These are phyloP conservation scores for Phoebastria nigripes DNA, from an alignment of 2,797 vertebrate species.

Conservation along the genomic window DNA sequence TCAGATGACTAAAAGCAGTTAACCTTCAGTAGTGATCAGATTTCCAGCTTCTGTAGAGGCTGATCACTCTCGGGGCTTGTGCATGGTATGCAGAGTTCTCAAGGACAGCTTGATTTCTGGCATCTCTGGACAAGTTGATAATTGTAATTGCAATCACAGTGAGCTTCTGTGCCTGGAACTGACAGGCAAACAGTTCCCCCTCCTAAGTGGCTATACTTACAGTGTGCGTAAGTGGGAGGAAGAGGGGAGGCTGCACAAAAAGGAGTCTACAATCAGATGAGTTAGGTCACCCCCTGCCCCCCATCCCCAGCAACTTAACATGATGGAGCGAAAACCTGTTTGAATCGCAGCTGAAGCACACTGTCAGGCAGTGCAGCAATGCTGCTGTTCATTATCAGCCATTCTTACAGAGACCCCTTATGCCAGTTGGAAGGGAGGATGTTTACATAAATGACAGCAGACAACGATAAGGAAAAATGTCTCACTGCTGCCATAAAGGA, in stretches of 20 bases:
- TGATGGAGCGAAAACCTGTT: background rate
- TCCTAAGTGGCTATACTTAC: background rate
- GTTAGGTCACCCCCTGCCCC: background rate
- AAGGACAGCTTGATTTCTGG: conserved; percentile 27
- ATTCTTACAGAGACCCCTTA: background rate
- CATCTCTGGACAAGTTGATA: conserved; percentile 25
- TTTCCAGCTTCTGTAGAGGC: background rate
- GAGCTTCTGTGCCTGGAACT: background rate
- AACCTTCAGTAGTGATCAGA: conserved; percentile 23
- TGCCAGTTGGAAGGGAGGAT: background rate
- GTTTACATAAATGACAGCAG: background rate
- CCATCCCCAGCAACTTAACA: background rate
- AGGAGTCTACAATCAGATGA: background rate
- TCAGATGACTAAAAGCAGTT: background rate
- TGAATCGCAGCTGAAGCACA: background rate
- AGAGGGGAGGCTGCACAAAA: background rate
- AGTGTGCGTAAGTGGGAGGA: background rate
- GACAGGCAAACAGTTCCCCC: background rate
- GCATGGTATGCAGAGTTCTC: background rate
- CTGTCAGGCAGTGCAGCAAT: background rate
- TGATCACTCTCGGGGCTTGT: background rate
- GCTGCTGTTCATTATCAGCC: background rate
- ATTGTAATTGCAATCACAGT: background rate
- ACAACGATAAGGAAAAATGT: background rate
- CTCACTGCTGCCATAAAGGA: background rate